Evolutionary conservation across 2,888 invertebrate species (phyloP), one percentile per base, ranked within the genome.

Genomic region (Colostygia pectinataria): DNA sequence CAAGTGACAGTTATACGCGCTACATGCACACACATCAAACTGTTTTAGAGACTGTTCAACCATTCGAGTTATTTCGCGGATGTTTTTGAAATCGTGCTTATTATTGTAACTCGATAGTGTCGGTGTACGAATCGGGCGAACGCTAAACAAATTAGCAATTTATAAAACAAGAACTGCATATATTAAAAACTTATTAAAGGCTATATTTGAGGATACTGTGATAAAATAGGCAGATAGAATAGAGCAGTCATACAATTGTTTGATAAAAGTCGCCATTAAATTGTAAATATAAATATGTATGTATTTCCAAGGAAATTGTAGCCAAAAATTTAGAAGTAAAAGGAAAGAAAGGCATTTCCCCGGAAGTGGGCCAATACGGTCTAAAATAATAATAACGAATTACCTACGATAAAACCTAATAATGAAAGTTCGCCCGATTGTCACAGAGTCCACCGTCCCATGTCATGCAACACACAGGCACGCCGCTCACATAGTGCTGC

Each of bases 401-500:
- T n/a, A n/a, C n/a, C n/a, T n/a, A n/a, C n/a, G n/a, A n/a, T 20
- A 20, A 20, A 4, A 4, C 5, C 6, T 4, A 1, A 20, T 1
- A 20, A 20, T 4, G 24, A 6, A 4, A 23, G 5, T 44, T 50
- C 49, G 40, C 31, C 50, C 50, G 50, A 50, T 50, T n/a, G n/a
- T n/a, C n/a, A n/a, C n/a, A n/a, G n/a, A n/a, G n/a, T n/a, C 36
- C 43, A 31, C 27, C 27, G 48, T 32, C 9, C n/a, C 63, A 67
- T 66, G 51, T 31, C 83, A 83, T 81, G 82, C 83, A 77, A 74
- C 78, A 83, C 79, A 74, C 73, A 71, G 29, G 60, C 71, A 74
- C 65, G 61, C 60, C 50, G 67, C 89, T 90, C 89, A 90, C 90
- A 67, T 87, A 83, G 59, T 88, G 87, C 60, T 87, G 86, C 56